Conservation (phyloP, 2,113 vertebrate genomes). For the Monopterus albus region DNA sequence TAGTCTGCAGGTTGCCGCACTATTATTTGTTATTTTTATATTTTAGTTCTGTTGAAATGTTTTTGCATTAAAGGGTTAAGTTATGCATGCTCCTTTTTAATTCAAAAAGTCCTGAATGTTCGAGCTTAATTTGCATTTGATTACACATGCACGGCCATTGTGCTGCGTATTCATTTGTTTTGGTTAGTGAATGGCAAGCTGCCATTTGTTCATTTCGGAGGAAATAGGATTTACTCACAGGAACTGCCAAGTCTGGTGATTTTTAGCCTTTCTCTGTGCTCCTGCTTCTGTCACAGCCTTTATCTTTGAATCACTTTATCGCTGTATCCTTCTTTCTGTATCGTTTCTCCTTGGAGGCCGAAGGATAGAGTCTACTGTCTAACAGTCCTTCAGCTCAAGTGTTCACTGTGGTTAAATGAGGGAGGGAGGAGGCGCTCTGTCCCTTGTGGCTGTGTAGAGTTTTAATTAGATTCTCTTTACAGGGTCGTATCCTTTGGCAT, state of each 20-base stretch:
- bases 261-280: neutral
- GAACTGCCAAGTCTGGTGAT: conserved; percentile 6
- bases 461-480: conserved; percentile 80
- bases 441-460: conserved; percentile 69
- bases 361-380: conserved; percentile 48
- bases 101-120: neutral
- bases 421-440: conserved; percentile 24
- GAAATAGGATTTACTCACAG: conserved; percentile 1
- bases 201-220: neutral
- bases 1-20: neutral
- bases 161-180: neutral
- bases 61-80: neutral
- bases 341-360: conserved; percentile 46
- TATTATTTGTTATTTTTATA: neutral
- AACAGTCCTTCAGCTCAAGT: conserved; percentile 64
- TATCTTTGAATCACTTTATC: conserved; percentile 33
- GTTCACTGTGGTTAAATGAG: conserved; percentile 61
- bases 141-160: neutral
- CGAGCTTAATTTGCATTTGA: neutral
- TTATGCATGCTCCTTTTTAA: neutral
- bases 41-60: neutral
- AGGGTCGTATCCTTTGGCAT: conserved; percentile 75
- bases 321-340: conserved; percentile 25
- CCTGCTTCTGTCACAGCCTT: conserved; percentile 7
- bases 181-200: neutral